A percentile compares a stretch with the other conserved stretches of the same genome.
phyloP scores from a whole-genome alignment of 1,140 invertebrate species.

The Laupala kohalensis region DNA sequence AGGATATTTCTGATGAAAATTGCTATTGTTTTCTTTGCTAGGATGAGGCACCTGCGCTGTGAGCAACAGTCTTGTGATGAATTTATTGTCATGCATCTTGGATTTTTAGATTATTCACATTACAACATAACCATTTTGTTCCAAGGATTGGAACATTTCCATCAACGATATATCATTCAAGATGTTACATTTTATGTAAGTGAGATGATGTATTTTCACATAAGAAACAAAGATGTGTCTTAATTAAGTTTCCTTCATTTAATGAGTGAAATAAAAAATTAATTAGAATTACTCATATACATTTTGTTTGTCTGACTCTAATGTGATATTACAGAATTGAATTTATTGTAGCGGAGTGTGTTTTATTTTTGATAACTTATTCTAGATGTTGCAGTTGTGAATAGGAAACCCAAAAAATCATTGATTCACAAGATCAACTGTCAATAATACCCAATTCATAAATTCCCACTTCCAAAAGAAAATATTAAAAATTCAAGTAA shows the following conservation, averaged over 20 bases:
- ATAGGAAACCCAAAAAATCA: too few relatives aligned
- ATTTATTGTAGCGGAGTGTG: too few relatives aligned
- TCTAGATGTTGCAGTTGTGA: too few relatives aligned
- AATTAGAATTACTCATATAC: neutral
- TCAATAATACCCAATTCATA: too few relatives aligned
- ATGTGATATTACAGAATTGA: too few relatives aligned
- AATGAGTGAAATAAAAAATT: neutral
- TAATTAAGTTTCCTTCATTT: neutral
- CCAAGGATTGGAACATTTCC: conserved; percentile 69
- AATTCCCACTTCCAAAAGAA: too few relatives aligned
- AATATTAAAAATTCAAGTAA: too few relatives aligned
- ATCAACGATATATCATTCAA: conserved; percentile 69
- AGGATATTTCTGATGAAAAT: too few relatives aligned
- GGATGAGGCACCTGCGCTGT: conserved; percentile 70
- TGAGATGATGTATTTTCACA: conserved; percentile 21
- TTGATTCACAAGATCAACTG: too few relatives aligned
- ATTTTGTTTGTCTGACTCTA: neutral
- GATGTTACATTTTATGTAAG: conserved; percentile 83
- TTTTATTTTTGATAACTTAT: too few relatives aligned
- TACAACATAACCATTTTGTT: conserved; percentile 78
- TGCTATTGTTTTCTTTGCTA: too few relatives aligned
- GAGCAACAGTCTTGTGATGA: conserved; percentile 72
- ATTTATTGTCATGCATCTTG: conserved; percentile 76
- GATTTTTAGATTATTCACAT: conserved; percentile 75
- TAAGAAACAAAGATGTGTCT: too few relatives aligned